These are phyloP conservation scores for Pocillopora meandrina DNA, from an alignment of 92 coral and sea anemone genomes.

Conservation along the genomic window DNA sequence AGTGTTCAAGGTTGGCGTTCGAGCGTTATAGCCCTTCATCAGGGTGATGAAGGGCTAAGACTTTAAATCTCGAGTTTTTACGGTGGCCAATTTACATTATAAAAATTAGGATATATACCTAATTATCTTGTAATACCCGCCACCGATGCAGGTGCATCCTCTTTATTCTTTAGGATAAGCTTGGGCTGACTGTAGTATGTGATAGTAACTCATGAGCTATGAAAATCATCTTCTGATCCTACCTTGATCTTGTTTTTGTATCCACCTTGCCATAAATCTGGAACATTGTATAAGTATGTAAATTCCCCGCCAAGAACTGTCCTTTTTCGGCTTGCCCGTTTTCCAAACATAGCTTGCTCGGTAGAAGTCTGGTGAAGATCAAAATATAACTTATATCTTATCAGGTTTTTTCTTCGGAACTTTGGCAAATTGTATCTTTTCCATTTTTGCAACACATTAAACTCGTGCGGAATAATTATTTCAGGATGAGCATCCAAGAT, in stretches of 20 bases:
- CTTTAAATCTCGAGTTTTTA: no score
- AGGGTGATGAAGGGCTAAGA: no score
- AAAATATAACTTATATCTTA: conserved; percentile 21
- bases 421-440: not conserved
- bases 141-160: no score
- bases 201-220: not conserved
- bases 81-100: no score
- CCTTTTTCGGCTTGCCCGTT: no score
- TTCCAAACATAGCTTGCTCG: conserved; percentile 25
- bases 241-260: not conserved
- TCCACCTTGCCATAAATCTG: conserved; percentile 1
- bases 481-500: conserved; percentile 61
- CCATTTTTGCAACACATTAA: conserved; percentile 27
- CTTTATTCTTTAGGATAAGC: no score
- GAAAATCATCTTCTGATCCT: not conserved
- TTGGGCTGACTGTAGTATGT: no score
- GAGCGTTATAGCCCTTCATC: no score
- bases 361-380: conserved; percentile 17
- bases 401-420: not conserved
- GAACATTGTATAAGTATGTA: not conserved
- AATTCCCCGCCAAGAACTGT: not conserved
- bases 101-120: no score
- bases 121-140: no score
- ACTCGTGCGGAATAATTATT: conserved; percentile 48
- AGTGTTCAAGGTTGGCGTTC: no score